A percentile compares a stretch with the other conserved stretches of the same genome.
Conservation (phyloP, 30 jellyfish, hydroid and myxozoan species). For the Turritopsis rubra region DNA sequence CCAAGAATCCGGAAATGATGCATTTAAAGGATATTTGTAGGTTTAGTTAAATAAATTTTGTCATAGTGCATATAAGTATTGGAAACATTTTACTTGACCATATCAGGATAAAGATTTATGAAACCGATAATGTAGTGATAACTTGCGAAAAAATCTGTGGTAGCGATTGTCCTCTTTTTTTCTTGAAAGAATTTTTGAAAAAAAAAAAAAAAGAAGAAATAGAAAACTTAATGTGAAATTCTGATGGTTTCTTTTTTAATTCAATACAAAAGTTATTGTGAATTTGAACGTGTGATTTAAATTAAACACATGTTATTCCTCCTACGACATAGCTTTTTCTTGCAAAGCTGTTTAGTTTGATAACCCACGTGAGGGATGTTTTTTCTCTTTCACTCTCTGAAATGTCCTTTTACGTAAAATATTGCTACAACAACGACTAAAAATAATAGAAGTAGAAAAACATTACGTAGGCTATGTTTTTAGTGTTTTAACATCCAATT, state of each 20-base stretch:
- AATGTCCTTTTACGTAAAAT: not conserved
- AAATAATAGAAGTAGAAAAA: too few species aligned
- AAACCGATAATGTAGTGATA: too few species aligned
- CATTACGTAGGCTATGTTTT: not conserved
- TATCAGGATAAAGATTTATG: too few species aligned
- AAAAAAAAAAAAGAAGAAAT: too few species aligned
- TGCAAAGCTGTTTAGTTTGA: not conserved
- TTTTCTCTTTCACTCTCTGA: not conserved
- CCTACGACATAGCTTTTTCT: not conserved
- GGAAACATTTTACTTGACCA: too few species aligned
- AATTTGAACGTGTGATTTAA: not conserved
- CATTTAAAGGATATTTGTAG: too few species aligned
- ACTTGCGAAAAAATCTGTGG: too few species aligned
- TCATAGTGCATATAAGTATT: too few species aligned
- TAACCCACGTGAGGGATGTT: not conserved
- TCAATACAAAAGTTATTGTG: not conserved
- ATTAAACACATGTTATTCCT: not conserved
- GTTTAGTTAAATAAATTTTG: too few species aligned
- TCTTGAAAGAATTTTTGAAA: too few species aligned
- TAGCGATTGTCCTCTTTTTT: too few species aligned
- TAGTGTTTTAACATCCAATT: not conserved
- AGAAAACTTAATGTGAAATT: not conserved
- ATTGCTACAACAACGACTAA: not conserved
- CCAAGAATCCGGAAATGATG: too few species aligned
- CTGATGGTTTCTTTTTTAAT: not conserved